phyloP scores from a whole-genome alignment of 2,888 invertebrate genomes.

The Tribolium freemani region DNA sequence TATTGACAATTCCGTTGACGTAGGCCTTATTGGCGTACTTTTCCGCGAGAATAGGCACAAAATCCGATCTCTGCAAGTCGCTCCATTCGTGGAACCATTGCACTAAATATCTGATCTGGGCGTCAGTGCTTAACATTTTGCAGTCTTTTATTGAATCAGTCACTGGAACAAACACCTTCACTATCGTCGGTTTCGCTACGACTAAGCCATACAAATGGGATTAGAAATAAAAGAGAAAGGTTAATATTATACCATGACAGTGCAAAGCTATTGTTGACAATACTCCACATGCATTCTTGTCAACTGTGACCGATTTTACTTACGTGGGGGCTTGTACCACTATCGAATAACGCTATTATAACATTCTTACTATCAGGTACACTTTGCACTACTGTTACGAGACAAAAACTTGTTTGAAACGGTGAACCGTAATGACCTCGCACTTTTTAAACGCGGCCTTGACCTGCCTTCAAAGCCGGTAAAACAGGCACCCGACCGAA shows the following conservation, averaged over 20 bases:
- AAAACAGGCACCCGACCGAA: constrained; percentile 9
- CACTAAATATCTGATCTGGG: constrained; percentile 84
- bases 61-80: constrained; percentile 88
- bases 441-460: constrained; percentile 64
- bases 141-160: constrained; percentile 50
- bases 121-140: constrained; percentile 72
- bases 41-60: constrained; percentile 82
- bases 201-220: constrained; percentile 29
- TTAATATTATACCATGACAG: constrained; percentile 54
- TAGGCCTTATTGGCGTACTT: constrained; percentile 74
- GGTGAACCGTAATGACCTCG: constrained; percentile 63
- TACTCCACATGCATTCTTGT: constrained; percentile 4
- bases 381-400: constrained; percentile 17
- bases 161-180: constrained; percentile 52
- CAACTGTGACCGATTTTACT: constrained; percentile 1
- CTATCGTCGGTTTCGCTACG: constrained; percentile 37
- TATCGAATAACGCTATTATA: constrained; percentile 4
- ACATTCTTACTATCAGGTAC: constrained; percentile 37
- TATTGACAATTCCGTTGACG: constrained; percentile 81
- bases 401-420: constrained; percentile 40
- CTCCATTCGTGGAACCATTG: constrained; percentile 94
- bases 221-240: constrained; percentile 56
- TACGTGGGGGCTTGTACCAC: constrained; percentile 1
- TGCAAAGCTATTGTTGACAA: constrained; percentile 54
- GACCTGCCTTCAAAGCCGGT: constrained; percentile 49